These are phyloP conservation scores for Dicyrtoma fusca DNA, from an alignment of 2,888 invertebrate genomes.

Conservation along the genomic window DNA sequence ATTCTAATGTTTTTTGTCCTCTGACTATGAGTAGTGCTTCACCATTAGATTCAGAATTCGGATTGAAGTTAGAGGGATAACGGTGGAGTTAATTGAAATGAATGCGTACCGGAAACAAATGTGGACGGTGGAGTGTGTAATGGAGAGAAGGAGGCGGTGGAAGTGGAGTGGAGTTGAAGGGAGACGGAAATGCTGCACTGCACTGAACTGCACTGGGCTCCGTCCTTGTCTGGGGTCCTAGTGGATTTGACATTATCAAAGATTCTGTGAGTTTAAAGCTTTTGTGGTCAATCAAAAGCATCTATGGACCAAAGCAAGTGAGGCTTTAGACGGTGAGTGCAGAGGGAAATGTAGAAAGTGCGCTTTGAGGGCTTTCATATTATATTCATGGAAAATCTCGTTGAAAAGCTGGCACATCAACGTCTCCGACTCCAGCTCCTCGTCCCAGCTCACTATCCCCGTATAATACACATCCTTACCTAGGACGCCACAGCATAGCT, in stretches of 20 bases:
- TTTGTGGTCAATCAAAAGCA: constrained; percentile 27
- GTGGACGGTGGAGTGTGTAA: background rate
- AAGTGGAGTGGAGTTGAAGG: background rate
- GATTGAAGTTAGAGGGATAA: background rate
- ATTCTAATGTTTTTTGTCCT: no score
- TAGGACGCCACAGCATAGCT: no score
- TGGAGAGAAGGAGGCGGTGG: background rate
- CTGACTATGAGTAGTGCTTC: no score
- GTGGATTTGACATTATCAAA: constrained; percentile 27
- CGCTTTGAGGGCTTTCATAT: constrained; percentile 20
- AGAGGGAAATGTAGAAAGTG: constrained; percentile 7
- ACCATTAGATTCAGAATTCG: no score
- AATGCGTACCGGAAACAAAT: constrained; percentile 25
- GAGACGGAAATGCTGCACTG: background rate
- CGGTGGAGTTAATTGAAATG: constrained; percentile 27
- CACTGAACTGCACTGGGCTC: background rate
- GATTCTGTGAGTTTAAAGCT: constrained; percentile 14
- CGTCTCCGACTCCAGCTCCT: background rate
- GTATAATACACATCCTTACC: no score
- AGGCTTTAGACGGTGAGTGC: background rate
- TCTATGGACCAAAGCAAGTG: background rate
- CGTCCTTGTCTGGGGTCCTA: background rate
- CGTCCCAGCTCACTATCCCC: no score
- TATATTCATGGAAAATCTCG: constrained; percentile 25
- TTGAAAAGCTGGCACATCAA: constrained; percentile 17